Percentiles rank a stretch among this genome's conserved stretches.
Conservation (phyloP, 2,888 invertebrate genomes). For the Ashinkailepas kermadecensis region DNA sequence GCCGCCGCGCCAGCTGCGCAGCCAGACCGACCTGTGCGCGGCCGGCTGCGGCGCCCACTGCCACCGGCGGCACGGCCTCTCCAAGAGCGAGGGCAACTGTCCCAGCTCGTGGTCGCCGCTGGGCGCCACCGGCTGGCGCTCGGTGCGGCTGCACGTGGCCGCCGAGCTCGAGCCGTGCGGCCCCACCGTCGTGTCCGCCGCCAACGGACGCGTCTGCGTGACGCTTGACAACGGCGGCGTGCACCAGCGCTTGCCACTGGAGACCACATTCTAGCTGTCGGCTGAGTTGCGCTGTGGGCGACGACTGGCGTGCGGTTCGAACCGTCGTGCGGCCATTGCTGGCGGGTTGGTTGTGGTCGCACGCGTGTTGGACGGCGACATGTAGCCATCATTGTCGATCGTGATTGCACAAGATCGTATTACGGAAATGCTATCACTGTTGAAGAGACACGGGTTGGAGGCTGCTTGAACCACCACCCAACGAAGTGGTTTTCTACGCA, state of each 20-base stretch:
- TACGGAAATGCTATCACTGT: not conserved
- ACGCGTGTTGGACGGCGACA: not conserved
- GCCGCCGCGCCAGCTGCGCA: not conserved
- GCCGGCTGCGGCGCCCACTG: not conserved
- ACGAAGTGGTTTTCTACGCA: too few species aligned
- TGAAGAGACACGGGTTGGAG: too few species aligned
- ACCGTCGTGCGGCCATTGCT: not conserved
- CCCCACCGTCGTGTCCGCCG: not conserved
- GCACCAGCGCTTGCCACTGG: not conserved
- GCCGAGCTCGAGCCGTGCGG: not conserved
- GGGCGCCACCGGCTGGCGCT: not conserved
- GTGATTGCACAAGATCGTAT: not conserved
- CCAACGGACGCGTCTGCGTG: not conserved
- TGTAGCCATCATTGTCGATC: not conserved
- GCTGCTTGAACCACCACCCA: too few species aligned
- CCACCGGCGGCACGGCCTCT: not conserved
- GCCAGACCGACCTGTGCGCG: not conserved
- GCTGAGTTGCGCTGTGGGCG: too few species aligned
- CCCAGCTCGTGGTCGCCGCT: slow-evolving; percentile 15
- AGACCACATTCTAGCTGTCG: not conserved
- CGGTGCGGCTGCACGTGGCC: not conserved
- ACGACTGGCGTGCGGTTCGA: not conserved
- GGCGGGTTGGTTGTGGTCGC: not conserved
- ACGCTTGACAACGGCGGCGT: not conserved
- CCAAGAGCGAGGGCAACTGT: slow-evolving; percentile 19